Conservation (phyloP, 2,888 invertebrate species). For the Ethmia dodecea region DNA sequence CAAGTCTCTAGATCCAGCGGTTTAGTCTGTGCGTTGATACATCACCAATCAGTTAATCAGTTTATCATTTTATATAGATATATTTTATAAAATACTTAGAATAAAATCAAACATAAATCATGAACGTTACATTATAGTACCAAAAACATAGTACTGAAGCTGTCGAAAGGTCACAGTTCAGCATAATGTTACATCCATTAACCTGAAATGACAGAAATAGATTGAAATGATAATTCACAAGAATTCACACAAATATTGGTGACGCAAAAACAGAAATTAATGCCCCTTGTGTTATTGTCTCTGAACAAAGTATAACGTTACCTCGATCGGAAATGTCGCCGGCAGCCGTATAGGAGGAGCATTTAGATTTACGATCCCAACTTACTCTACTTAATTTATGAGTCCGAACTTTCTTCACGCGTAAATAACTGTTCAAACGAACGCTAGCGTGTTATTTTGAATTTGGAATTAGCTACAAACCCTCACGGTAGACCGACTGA, state of each 20-base stretch:
- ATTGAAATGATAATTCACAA: neutral
- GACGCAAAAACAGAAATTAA: neutral
- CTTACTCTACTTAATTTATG: slow-evolving; percentile 4
- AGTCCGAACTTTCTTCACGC: slow-evolving; percentile 1
- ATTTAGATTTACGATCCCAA: slow-evolving; percentile 3
- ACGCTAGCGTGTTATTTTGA: neutral
- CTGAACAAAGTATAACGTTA: neutral
- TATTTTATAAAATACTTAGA: too few species aligned
- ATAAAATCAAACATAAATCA: too few species aligned
- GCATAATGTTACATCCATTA: neutral
- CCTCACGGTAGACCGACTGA: neutral
- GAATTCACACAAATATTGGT: neutral
- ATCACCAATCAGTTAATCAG: too few species aligned
- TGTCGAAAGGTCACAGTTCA: neutral
- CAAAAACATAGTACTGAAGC: too few species aligned
- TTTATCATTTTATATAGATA: too few species aligned
- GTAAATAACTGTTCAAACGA: neutral
- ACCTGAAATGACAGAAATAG: neutral
- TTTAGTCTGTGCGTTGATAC: too few species aligned
- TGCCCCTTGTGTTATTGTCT: neutral
- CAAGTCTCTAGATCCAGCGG: too few species aligned
- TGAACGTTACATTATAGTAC: too few species aligned
- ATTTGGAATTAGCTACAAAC: neutral
- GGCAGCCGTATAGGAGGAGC: neutral
- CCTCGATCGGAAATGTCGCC: too few species aligned